Conservation (phyloP, 2,797 vertebrate genomes). For the Acanthopagrus latus region DNA sequence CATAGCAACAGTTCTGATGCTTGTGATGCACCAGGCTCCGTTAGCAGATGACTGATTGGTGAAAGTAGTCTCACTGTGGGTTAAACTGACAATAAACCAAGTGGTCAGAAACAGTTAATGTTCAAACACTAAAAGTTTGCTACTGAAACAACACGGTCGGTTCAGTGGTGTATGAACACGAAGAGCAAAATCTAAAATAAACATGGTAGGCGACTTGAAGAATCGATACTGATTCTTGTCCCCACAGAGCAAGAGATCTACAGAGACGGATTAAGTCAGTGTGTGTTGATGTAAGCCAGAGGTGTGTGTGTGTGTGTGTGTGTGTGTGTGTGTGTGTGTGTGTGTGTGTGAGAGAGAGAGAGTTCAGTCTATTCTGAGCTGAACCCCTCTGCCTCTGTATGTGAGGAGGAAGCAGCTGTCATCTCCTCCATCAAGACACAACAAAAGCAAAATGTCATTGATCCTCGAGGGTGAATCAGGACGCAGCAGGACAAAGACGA, state of each 20-base stretch:
- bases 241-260: conserved; percentile 4
- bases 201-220: background rate
- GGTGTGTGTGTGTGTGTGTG: background rate
- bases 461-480: background rate
- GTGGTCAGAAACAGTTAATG: background rate
- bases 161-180: background rate
- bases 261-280: conserved; percentile 18
- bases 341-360: background rate
- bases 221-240: conserved; percentile 1
- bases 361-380: background rate
- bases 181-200: background rate
- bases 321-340: background rate
- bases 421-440: background rate
- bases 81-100: background rate
- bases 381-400: conserved; percentile 4
- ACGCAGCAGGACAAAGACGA: conserved; percentile 1
- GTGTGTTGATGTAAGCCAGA: conserved; percentile 2
- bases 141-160: background rate
- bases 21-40: background rate
- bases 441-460: conserved; percentile 6
- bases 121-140: background rate
- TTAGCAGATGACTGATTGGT: background rate
- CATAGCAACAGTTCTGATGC: background rate
- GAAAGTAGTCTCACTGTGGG: background rate
- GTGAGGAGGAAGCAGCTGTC: conserved; percentile 29